Evolutionary conservation across 2,113 vertebrate species (phyloP).

Genomic region (Lichenostomus cassidix): DNA sequence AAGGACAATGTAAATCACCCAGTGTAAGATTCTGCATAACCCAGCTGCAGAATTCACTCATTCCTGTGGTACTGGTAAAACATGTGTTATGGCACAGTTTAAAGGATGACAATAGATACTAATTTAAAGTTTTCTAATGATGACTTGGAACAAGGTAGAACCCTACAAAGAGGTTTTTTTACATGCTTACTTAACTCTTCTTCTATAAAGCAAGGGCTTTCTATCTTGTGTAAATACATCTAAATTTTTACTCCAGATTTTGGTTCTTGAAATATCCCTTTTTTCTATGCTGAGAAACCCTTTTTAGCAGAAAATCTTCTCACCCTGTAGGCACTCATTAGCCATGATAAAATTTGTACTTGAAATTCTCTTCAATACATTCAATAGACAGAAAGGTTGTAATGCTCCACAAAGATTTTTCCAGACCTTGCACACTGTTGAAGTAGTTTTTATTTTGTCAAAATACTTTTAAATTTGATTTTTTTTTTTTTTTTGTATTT

Average conservation of each 20-base stretch:
- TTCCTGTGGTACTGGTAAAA: neutral
- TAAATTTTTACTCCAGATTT: neutral
- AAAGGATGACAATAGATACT: neutral
- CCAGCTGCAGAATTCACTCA: neutral
- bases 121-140: neutral
- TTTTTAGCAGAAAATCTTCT: neutral
- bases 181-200: neutral
- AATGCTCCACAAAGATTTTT: neutral
- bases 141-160: neutral
- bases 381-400: neutral
- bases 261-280: neutral
- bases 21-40: neutral
- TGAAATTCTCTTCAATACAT: neutral
- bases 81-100: neutral
- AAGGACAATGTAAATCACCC: neutral
- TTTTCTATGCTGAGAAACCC: neutral
- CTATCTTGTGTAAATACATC: neutral
- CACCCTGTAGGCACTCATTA: neutral
- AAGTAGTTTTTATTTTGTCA: neutral
- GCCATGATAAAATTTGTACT: neutral
- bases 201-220: neutral
- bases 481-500: neutral
- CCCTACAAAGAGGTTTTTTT: neutral
- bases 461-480: neutral
- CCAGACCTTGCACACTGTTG: neutral